Percentiles rank a stretch among this genome's conserved stretches.
phyloP scores from a whole-genome alignment of 2,888 invertebrate genomes.

The Polyploca ridens region DNA sequence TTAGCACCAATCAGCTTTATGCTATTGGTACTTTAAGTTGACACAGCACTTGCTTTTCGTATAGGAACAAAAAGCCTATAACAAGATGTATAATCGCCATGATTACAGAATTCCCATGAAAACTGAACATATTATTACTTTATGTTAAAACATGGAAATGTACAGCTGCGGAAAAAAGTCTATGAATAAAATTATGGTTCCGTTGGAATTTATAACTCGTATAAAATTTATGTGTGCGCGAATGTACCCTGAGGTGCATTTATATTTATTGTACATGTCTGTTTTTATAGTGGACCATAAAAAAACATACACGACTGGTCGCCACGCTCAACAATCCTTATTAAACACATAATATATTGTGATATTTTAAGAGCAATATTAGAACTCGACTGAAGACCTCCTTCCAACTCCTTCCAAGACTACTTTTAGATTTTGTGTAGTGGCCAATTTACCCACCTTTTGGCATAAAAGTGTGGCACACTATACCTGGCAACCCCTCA shows the following conservation, averaged over 20 bases:
- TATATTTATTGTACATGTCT: constrained; percentile 26
- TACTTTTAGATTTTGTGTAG: too few relatives aligned
- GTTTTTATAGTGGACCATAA: constrained; percentile 9
- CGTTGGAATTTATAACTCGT: constrained; percentile 47
- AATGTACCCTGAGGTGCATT: constrained; percentile 29
- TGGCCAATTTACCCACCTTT: too few relatives aligned
- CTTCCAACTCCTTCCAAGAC: too few relatives aligned
- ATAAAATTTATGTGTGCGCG: constrained; percentile 30
- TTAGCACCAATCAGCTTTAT: too few relatives aligned
- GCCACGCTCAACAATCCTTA: background rate
- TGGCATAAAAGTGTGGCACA: too few relatives aligned
- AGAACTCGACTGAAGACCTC: too few relatives aligned
- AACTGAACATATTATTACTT: background rate
- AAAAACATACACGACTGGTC: background rate
- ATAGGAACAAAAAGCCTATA: too few relatives aligned
- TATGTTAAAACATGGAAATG: constrained; percentile 10
- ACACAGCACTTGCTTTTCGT: too few relatives aligned
- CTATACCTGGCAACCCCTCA: too few relatives aligned
- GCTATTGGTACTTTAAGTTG: too few relatives aligned
- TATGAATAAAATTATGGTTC: constrained; percentile 57
- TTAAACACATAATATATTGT: background rate
- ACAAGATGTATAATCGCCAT: too few relatives aligned
- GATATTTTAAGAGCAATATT: too few relatives aligned
- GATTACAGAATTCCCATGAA: background rate
- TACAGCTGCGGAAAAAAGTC: constrained; percentile 41